Percentiles rank a stretch among this genome's conserved stretches.
Conservation (phyloP, 2,113 vertebrate species). For the Cichladusa arquata region DNA sequence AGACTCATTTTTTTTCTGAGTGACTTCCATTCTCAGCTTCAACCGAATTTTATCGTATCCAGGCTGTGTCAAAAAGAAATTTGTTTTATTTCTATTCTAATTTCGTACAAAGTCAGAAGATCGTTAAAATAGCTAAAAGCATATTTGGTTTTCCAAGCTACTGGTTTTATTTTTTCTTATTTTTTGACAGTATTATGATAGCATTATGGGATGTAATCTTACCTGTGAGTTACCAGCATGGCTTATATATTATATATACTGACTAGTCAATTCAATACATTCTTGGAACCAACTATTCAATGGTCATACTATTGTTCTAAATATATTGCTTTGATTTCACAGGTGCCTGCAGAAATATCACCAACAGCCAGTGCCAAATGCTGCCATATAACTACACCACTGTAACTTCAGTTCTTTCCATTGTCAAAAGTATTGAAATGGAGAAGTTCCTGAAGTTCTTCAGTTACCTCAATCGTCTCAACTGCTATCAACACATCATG, state of each 20-base stretch:
- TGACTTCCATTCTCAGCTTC: not conserved
- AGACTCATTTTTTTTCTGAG: not conserved
- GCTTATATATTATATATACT: not conserved
- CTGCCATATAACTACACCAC: conserved; percentile 89
- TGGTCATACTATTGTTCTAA: conserved; percentile 17
- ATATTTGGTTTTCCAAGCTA: not conserved
- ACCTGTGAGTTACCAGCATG: not conserved
- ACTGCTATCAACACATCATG: conserved; percentile 96
- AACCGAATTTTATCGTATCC: not conserved
- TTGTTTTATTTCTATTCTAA: not conserved
- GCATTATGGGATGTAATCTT: not conserved
- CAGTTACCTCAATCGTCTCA: conserved; percentile 88
- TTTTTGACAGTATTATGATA: not conserved
- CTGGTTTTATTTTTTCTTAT: not conserved
- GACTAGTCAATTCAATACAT: not conserved
- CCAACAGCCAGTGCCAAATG: conserved; percentile 87
- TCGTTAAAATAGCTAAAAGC: not conserved
- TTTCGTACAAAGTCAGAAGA: not conserved
- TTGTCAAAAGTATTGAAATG: conserved; percentile 84
- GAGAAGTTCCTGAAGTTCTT: conserved; percentile 98
- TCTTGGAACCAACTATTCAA: not conserved
- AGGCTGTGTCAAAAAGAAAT: not conserved
- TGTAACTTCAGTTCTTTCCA: conserved; percentile 73
- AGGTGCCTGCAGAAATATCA: conserved; percentile 82
- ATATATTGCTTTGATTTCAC: conserved; percentile 53